Evolutionary conservation across 1,140 invertebrate genomes (phyloP).

Genomic region (Panagrolaimus sp.): DNA sequence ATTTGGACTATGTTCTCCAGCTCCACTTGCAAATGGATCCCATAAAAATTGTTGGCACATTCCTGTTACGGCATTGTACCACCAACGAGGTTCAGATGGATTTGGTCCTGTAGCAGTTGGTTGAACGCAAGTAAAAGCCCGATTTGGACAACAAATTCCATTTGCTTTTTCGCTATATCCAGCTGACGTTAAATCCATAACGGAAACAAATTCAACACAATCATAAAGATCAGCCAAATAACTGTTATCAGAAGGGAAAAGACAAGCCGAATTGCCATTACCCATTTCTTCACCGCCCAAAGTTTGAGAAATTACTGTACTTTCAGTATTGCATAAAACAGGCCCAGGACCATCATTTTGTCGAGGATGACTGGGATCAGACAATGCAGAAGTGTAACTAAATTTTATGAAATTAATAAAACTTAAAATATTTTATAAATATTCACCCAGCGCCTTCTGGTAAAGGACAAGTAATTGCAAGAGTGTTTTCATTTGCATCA

Average conservation of each 20-base stretch:
- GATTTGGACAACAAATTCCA: constrained; percentile 53
- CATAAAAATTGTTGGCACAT: constrained; percentile 56
- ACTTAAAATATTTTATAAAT: no score
- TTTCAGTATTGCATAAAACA: constrained; percentile 42
- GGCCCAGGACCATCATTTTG: constrained; percentile 56
- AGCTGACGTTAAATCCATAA: constrained; percentile 49
- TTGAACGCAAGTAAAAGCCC: constrained; percentile 55
- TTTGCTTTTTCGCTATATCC: constrained; percentile 53
- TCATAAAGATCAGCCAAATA: constrained; percentile 57
- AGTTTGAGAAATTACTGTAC: constrained; percentile 42
- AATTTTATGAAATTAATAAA: no score
- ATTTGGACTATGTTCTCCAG: constrained; percentile 50
- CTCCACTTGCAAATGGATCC: constrained; percentile 50
- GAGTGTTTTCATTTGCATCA: constrained; percentile 15
- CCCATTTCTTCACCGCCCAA: constrained; percentile 24
- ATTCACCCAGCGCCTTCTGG: constrained; percentile 37
- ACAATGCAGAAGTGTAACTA: constrained; percentile 14
- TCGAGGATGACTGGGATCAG: constrained; percentile 39
- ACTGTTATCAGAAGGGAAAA: constrained; percentile 53
- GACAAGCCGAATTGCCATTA: constrained; percentile 52
- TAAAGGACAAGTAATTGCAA: constrained; percentile 25
- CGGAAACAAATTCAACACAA: constrained; percentile 55
- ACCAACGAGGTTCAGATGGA: constrained; percentile 53
- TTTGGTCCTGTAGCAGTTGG: constrained; percentile 56
- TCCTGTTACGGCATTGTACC: constrained; percentile 55